Evolutionary conservation across 2,888 invertebrate genomes (phyloP).

Genomic region (Beris morrisii): DNA sequence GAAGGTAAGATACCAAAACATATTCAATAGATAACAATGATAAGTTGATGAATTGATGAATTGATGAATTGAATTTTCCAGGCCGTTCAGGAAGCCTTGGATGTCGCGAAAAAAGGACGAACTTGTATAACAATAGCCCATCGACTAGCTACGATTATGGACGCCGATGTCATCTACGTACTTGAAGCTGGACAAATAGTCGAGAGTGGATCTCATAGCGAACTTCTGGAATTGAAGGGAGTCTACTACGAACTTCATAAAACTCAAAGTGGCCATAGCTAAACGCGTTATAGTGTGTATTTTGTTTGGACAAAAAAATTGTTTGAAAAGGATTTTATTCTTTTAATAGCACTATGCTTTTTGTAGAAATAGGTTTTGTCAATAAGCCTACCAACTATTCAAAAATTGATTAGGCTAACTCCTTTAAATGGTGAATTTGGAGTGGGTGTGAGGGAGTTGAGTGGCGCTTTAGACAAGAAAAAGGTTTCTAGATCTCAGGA

Average conservation of each 20-base stretch:
- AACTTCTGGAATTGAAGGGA: conserved; percentile 65
- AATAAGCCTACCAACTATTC: too few relatives aligned
- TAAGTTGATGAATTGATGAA: conserved; percentile 21
- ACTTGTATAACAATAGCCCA: conserved; percentile 82
- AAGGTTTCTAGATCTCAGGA: too few relatives aligned
- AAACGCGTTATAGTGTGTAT: too few relatives aligned
- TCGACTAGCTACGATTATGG: conserved; percentile 74
- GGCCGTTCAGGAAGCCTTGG: conserved; percentile 79
- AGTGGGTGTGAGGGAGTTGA: too few relatives aligned
- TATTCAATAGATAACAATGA: background rate
- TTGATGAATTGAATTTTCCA: conserved; percentile 43
- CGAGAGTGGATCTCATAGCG: conserved; percentile 71
- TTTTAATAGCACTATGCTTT: too few relatives aligned
- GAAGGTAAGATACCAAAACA: conserved; percentile 17
- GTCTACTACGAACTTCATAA: conserved; percentile 61
- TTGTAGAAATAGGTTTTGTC: too few relatives aligned
- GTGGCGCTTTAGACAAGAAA: too few relatives aligned
- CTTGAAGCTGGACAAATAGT: conserved; percentile 70
- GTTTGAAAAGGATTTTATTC: too few relatives aligned
- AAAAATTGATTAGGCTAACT: too few relatives aligned
- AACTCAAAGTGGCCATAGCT: conserved; percentile 41
- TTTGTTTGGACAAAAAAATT: too few relatives aligned
- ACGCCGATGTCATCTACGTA: conserved; percentile 77
- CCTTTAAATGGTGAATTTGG: too few relatives aligned
- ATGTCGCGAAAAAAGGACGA: conserved; percentile 71